A percentile compares a stretch with the other conserved stretches of the same genome.
Evolutionary conservation across 2,888 invertebrate genomes (phyloP).

Genomic region (Chrysotoxum bicinctum): DNA sequence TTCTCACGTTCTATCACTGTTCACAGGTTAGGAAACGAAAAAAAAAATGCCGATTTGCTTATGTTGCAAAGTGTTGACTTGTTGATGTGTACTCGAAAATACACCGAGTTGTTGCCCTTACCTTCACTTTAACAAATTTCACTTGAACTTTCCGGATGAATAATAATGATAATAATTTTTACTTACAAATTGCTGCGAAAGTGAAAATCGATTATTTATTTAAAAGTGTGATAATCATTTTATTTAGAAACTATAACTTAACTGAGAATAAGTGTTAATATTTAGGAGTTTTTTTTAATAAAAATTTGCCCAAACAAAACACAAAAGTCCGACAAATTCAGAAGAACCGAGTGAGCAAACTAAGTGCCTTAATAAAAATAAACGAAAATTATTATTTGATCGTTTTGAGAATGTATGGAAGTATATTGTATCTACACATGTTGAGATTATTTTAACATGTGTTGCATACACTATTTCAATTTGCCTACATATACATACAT

Average conservation of each 20-base stretch:
- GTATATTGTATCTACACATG: constrained; percentile 40
- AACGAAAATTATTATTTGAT: constrained; percentile 59
- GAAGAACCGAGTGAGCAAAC: constrained; percentile 58
- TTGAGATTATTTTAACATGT: constrained; percentile 37
- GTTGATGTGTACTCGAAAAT: constrained; percentile 38
- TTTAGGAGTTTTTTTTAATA: background rate
- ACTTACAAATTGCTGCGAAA: constrained; percentile 25
- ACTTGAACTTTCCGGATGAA: constrained; percentile 38
- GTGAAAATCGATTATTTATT: constrained; percentile 24
- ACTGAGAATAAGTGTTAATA: background rate
- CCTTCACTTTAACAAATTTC: constrained; percentile 52
- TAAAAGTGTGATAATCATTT: constrained; percentile 44
- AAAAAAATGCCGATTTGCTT: constrained; percentile 8
- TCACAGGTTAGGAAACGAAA: background rate
- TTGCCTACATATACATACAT: background rate
- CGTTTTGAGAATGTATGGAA: constrained; percentile 50
- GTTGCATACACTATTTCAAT: constrained; percentile 49
- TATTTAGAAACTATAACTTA: background rate
- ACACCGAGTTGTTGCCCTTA: constrained; percentile 35
- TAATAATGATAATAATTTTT: constrained; percentile 27
- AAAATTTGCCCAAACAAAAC: constrained; percentile 13
- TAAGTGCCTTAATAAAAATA: constrained; percentile 63
- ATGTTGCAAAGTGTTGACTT: constrained; percentile 37
- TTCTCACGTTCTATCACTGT: constrained; percentile 13
- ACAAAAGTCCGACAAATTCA: constrained; percentile 57